phyloP scores from a whole-genome alignment of 2,797 vertebrate genomes.

The Sebastes steindachneri region DNA sequence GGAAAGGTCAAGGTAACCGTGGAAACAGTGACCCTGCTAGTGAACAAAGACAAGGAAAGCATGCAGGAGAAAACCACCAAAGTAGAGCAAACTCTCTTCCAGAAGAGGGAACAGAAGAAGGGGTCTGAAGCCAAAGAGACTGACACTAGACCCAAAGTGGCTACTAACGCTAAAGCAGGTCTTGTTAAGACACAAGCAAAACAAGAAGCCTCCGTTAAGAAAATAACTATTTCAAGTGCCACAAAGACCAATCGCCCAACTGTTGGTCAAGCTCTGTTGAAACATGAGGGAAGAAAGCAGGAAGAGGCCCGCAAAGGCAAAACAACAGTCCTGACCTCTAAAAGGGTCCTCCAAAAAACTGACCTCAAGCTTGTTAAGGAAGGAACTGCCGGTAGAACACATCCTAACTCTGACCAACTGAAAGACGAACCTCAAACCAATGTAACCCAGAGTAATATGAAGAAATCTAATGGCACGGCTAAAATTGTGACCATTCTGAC shows the following conservation, averaged over 20 bases:
- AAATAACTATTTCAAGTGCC: slow-evolving; percentile 28
- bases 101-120: slow-evolving; percentile 65
- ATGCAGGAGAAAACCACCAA: slow-evolving; percentile 50
- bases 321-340: slow-evolving; percentile 39
- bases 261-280: slow-evolving; percentile 57
- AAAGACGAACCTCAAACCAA: slow-evolving; percentile 78
- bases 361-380: slow-evolving; percentile 58
- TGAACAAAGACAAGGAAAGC: slow-evolving; percentile 59
- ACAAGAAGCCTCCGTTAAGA: slow-evolving; percentile 46
- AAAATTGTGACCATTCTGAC: slow-evolving; percentile 53
- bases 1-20: slow-evolving; percentile 53
- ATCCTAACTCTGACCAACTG: slow-evolving; percentile 56
- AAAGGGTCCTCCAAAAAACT: slow-evolving; percentile 43
- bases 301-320: slow-evolving; percentile 70
- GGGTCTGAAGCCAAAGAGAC: slow-evolving; percentile 47
- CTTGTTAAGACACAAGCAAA: slow-evolving; percentile 49
- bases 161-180: slow-evolving; percentile 36
- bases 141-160: slow-evolving; percentile 53
- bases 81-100: slow-evolving; percentile 51
- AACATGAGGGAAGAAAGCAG: slow-evolving; percentile 57
- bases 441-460: slow-evolving; percentile 56
- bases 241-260: slow-evolving; percentile 54
- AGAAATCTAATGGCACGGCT: slow-evolving; percentile 54
- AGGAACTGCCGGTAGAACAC: slow-evolving; percentile 31
- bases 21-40: slow-evolving; percentile 53